phyloP scores from a whole-genome alignment of 2,888 invertebrate genomes.

The Phymatocera aterrima region DNA sequence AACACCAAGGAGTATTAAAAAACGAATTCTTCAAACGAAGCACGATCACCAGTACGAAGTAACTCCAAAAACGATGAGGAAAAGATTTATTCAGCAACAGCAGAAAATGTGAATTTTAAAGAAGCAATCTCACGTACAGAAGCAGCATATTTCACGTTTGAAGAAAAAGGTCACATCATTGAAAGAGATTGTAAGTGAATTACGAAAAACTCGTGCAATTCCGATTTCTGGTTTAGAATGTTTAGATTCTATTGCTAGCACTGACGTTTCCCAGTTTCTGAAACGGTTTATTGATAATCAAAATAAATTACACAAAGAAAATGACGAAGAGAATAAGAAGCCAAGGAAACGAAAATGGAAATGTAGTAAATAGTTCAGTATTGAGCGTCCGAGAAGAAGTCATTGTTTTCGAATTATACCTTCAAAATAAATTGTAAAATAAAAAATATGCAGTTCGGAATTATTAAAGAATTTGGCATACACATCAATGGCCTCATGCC shows the following conservation, averaged over 20 bases:
- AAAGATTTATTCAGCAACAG: neutral
- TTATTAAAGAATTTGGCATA: too few relatives aligned
- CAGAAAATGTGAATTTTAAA: neutral
- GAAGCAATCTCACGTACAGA: neutral
- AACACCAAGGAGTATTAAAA: neutral
- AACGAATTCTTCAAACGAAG: neutral
- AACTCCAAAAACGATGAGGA: neutral
- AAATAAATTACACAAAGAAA: slow-evolving; percentile 7
- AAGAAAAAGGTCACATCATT: slow-evolving; percentile 35
- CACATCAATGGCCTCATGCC: too few relatives aligned
- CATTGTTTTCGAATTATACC: too few relatives aligned
- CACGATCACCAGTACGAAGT: slow-evolving; percentile 5
- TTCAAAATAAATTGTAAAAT: too few relatives aligned
- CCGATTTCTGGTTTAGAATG: slow-evolving; percentile 1
- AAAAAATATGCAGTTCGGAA: too few relatives aligned
- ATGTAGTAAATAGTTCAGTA: too few relatives aligned
- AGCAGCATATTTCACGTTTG: slow-evolving; percentile 5
- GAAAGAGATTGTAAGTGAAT: too few relatives aligned
- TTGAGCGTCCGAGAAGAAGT: too few relatives aligned
- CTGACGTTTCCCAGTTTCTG: slow-evolving; percentile 3
- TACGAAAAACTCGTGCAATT: slow-evolving; percentile 2
- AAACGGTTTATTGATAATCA: slow-evolving; percentile 8
- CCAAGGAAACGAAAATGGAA: neutral
- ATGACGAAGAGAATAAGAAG: neutral
- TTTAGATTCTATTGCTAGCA: neutral